Percentiles rank a stretch among this genome's conserved stretches.
Conservation (phyloP, 2,888 invertebrate genomes). For the Eristalis arbustorum region DNA sequence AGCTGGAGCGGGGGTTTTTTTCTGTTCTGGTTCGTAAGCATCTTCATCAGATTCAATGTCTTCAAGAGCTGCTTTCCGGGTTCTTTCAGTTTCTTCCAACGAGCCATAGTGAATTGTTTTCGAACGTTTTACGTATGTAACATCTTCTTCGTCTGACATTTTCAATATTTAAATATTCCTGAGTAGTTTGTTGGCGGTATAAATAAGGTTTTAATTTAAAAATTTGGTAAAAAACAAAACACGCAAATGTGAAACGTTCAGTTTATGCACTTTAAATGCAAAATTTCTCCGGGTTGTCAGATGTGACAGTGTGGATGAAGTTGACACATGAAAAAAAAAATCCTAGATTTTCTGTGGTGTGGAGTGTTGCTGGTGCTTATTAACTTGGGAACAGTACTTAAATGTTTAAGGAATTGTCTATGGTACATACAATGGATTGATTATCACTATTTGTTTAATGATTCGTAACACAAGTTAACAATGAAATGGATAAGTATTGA, state of each 20-base stretch:
- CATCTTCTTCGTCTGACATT: conserved; percentile 91
- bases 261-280: conserved; percentile 34
- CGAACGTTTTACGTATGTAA: conserved; percentile 86
- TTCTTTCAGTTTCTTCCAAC: conserved; percentile 90
- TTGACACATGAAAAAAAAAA: not conserved
- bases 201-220: conserved; percentile 28
- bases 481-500: no score
- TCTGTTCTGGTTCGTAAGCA: conserved; percentile 82
- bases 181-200: not conserved
- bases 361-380: not conserved
- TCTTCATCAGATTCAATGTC: conserved; percentile 84
- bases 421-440: no score
- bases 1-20: conserved; percentile 79
- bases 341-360: conserved; percentile 1
- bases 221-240: not conserved
- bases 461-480: no score
- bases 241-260: conserved; percentile 33
- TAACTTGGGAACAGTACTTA: not conserved
- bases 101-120: conserved; percentile 94
- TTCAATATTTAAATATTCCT: not conserved
- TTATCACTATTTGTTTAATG: no score
- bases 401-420: no score
- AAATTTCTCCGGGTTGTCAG: not conserved
- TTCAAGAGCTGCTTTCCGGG: conserved; percentile 82
- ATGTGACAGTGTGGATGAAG: not conserved